A percentile compares a stretch with the other conserved stretches of the same genome.
Conservation (phyloP, 2,797 vertebrate species). For the Notolepis coatsorum region DNA sequence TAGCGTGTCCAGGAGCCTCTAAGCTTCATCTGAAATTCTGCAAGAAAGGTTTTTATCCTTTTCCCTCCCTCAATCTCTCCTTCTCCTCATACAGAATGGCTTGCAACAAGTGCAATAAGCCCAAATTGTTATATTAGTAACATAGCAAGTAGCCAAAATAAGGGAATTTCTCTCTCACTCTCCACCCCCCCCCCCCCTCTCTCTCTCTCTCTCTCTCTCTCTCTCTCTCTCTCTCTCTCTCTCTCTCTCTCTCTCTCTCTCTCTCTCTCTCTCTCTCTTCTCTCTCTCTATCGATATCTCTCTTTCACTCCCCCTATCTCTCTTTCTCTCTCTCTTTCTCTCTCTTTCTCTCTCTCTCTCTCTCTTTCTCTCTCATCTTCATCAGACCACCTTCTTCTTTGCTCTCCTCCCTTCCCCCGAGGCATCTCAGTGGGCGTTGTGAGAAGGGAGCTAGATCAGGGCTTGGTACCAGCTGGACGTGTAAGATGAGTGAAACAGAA, state of each 20-base stretch:
- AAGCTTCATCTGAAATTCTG: slow-evolving; percentile 4
- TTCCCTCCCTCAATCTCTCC: neutral
- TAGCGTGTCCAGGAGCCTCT: neutral
- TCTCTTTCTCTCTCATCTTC: neutral
- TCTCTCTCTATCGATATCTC: neutral
- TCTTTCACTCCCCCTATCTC: neutral
- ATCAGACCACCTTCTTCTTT: neutral
- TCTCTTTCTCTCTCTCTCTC: neutral
- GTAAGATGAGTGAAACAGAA: slow-evolving; percentile 50
- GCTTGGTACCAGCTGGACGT: slow-evolving; percentile 50
- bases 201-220: too few relatives aligned
- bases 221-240: too few relatives aligned
- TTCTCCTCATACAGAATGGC: too few relatives aligned
- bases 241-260: neutral
- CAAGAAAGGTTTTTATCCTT: neutral
- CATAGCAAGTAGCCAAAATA: too few relatives aligned
- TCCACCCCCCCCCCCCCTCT: too few relatives aligned
- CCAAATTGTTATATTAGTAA: too few relatives aligned
- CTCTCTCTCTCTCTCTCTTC: neutral
- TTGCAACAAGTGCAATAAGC: too few relatives aligned
- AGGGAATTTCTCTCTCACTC: too few relatives aligned
- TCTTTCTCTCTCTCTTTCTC: neutral
- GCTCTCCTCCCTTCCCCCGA: slow-evolving; percentile 8
- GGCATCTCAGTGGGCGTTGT: neutral
- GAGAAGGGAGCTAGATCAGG: slow-evolving; percentile 32